Base-by-base conservation (phyloP, 2,888 invertebrate species). In the Drosophila borborema region DNA sequence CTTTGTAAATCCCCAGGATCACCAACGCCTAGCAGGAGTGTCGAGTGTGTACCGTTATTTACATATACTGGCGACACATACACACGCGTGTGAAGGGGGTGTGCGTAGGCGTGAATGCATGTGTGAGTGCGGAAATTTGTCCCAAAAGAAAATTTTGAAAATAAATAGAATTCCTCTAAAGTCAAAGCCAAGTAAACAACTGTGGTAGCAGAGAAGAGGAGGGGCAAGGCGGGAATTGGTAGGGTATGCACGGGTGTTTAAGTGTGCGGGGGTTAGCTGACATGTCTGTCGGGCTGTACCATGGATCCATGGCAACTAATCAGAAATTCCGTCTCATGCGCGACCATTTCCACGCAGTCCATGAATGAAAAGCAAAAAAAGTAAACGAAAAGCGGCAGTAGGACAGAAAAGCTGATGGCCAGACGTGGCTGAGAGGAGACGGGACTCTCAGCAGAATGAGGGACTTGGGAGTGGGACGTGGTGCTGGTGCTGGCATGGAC, bases 131-230 rank as follows among this genome's bases (percentile, higher is more conserved):
- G 64, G 51, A 76, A 74, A 81, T 80, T 81, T 82, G 79, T 81
- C 64, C 82, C 87, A 78, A 86, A 89, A 77, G 80, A 77, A 82
- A 86, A 74, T 82, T 85, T 89, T 74, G 69, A 77, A 77, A 89
- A 86, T 89, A 86, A 86, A 86, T 86, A 86, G 87, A 86, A 86
- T 86, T 89, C 87, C 89, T 87, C 68, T 77, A 74, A 86, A 86
- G 89, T 86, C 89, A 89, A 84, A 86, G 89, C 76, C 76, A 80
- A 80, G 89, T 76, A 80, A 80, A 80, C 81, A 86, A 85, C 78
- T 68, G 66, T 34, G 56, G 48, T 58, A 43, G 65, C 38, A 16
- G 51, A 34, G 45, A 45, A 45, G 48, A 1, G 56, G 2, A 38
- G 38, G 2, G 6, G 6, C 5, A 38, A 1, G 38, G 6, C 28